Evolutionary conservation across 2,113 vertebrate genomes (phyloP).

Genomic region (Neomonachus schauinslandi): DNA sequence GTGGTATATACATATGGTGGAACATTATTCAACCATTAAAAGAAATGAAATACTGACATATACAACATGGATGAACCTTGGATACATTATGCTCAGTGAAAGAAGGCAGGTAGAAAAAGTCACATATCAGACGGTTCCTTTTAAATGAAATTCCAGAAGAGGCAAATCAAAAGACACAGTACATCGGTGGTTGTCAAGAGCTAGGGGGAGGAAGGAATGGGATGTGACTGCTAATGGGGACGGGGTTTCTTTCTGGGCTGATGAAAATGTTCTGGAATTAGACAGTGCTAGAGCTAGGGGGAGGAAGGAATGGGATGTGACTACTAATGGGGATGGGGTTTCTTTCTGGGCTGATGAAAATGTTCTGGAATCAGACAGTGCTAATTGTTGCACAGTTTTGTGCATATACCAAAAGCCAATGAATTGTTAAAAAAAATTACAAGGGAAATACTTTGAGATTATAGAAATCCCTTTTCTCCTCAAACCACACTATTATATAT

Average conservation of each 20-base stretch:
- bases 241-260: background rate
- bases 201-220: background rate
- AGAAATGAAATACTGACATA: slow-evolving; percentile 36
- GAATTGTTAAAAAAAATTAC: background rate
- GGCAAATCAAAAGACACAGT: slow-evolving; percentile 16
- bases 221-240: background rate
- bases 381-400: background rate
- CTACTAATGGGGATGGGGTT: background rate
- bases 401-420: background rate
- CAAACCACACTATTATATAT: background rate
- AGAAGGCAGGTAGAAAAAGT: background rate
- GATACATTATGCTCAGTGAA: slow-evolving; percentile 12
- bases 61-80: background rate
- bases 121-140: background rate
- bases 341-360: background rate
- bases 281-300: no score
- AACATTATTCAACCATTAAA: background rate
- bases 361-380: background rate
- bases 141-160: slow-evolving; percentile 3
- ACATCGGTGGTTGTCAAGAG: background rate
- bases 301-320: background rate
- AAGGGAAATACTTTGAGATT: background rate
- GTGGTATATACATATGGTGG: background rate
- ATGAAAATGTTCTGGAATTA: slow-evolving; percentile 17
- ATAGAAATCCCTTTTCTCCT: background rate